Percentiles rank a stretch among this genome's conserved stretches.
These are phyloP conservation scores for Aegotheles bennettii DNA, from an alignment of 2,113 vertebrate species.

Conservation along the genomic window DNA sequence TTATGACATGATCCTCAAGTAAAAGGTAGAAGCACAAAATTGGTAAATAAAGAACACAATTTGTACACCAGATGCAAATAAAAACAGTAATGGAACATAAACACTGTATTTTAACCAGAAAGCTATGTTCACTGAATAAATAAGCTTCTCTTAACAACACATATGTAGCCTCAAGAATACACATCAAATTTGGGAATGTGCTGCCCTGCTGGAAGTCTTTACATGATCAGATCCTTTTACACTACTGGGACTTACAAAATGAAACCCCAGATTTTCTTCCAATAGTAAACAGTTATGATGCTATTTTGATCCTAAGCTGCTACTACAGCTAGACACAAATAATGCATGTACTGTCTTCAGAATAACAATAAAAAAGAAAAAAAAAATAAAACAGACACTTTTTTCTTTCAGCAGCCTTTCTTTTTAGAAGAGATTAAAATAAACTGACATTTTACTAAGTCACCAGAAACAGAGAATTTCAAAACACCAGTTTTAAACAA, in stretches of 20 bases:
- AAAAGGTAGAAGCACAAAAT: background rate
- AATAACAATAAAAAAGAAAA: background rate
- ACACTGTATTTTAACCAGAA: constrained; percentile 48
- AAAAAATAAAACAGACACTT: background rate
- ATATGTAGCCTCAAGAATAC: background rate
- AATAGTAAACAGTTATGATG: constrained; percentile 29
- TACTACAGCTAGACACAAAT: background rate
- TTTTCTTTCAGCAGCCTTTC: background rate
- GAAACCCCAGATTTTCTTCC: constrained; percentile 10
- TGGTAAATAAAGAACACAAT: background rate
- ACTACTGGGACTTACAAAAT: constrained; percentile 12
- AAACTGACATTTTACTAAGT: background rate
- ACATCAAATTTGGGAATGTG: background rate
- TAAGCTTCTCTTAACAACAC: constrained; percentile 6
- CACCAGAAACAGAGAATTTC: background rate
- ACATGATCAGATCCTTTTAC: constrained; percentile 29
- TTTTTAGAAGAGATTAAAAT: background rate
- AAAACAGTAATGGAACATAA: constrained; percentile 22
- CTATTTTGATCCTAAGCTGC: constrained; percentile 30
- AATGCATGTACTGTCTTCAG: background rate
- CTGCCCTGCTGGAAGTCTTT: constrained; percentile 40
- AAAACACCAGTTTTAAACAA: background rate
- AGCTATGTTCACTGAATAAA: constrained; percentile 37
- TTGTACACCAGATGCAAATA: constrained; percentile 21
- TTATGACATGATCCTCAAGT: background rate